Base-by-base conservation (phyloP, 2,888 invertebrate species). In the Andricus quercusramuli region DNA sequence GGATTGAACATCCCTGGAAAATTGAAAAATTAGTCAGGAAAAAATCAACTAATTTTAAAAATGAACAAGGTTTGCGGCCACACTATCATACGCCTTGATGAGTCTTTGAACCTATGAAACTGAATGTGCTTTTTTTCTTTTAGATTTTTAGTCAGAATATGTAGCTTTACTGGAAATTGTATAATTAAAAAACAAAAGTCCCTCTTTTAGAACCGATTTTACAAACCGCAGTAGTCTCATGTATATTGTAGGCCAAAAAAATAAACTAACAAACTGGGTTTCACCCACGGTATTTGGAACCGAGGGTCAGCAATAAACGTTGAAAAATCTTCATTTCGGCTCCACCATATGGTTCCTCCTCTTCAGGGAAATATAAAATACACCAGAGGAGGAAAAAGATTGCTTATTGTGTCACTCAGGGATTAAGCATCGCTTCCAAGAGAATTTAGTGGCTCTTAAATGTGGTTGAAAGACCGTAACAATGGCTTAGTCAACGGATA, bases 381-480 rank as follows among this genome's bases (percentile, higher is more conserved):
- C 8, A 44, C 15, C 41, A 44, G 47, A 47, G 25, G n/a, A 74
- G 20, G 29, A 56, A 74, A 74, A 74, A 25, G 25, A 29, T 47
- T 25, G 47, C 47, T 70, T 70, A 70, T 70, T 70, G 47, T 70
- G 70, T 70, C 70, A 70, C 51, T 25, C 17, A 11, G 29, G 20
- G 70, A 70, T 70, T 29, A 70, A 70, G 51, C 56, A 59, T 56
- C 51, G 56, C 56, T 56, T 37, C 56, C 56, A 74, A 74, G 15
- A 51, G 56, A 74, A 74, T 74, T 74, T 74, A 74, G 56, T 22
- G 37, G 56, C 56, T 32, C 74, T 70, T 70, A 70, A 70, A 70
- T 29, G 70, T 20, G 70, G 51, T 51, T 47, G 70, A 70, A 51
- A 51, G 70, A 51, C 70, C 32, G 29, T 29, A 70, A 70, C 51